Base-by-base conservation (phyloP, 92 coral and sea anemone species). In the Phenganax stokvisi region DNA sequence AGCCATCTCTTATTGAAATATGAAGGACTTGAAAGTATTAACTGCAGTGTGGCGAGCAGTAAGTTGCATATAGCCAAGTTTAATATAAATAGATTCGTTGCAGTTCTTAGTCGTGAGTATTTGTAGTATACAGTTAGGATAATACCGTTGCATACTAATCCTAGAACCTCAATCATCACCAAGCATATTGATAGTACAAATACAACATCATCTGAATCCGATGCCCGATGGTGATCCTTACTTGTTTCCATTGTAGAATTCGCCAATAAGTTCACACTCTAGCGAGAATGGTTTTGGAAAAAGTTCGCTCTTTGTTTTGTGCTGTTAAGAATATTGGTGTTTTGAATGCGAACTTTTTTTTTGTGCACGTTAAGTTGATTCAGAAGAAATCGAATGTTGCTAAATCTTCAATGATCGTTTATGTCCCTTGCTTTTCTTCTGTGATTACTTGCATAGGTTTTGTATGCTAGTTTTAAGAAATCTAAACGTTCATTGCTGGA, bases 21-120 rank as follows among this genome's bases (percentile, higher is more conserved):
- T 57, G 97, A 90, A 16, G 90, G 88, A 15, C 87, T 76, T 6
- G 98, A 93, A 13, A 93, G 87, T 9, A 81, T 54, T 17, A 79
- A 77, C 85, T 93, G 97, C 10, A 91, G 85, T 37, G 84, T 52
- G 0, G 98, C 86, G 84, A 93, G 86, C 77, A 88, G 84, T 30
- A 93, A 83, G 87, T 93, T 93, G 54, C 98, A 93, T 7, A 90
- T 52, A 17, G 98, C 98, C 30, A 93, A 82, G 76, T 93, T 93
- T 9, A 93, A 71, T 27, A 93, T 93, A 81, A 93, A 91, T 68
- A 91, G 70, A 79, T 93, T 93, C 0, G 98, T 90, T 31, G 98
- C 97, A 0, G 97, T 85, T 9, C 98, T 89, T 30, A 93, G 92
- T 61, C 90, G 92, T 6, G 85, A 86, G 72, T 88, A 89, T 61